Evolutionary conservation across 2,888 invertebrate genomes (phyloP), one percentile per base, ranked within the genome.

Genomic region (Dermolepida albohirtum): DNA sequence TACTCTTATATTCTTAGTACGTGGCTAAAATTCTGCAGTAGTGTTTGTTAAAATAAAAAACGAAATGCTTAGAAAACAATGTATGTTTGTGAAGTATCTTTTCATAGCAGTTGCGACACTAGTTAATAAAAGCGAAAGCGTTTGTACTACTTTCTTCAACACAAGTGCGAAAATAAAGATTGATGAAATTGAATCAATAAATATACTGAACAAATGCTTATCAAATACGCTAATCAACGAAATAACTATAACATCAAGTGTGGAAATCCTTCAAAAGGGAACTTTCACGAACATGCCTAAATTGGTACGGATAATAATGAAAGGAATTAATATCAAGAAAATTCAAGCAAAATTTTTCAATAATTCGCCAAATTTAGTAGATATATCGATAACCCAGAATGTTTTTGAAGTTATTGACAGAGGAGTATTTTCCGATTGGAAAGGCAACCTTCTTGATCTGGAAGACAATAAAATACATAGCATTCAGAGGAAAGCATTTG

Each of bases 401-500:
- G n/a, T 22, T 4, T 22, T 64, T n/a, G 27, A 1, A 2, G 44
- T 41, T 34, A 52, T 64, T 43, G 27, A 27, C 6, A 64, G 29
- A 43, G 44, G 44, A 5, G 41, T 51, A 8, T 44, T 64, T 34
- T 52, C 52, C 5, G 41, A 64, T 7, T 12, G 44, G 14, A n/a
- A 47, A 16, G 43, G 14, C 5, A 14, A 49, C 16, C 1, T 47
- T 1, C 14, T 62, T 34, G 59, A 62, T 62, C 17, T 62, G 6
- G 47, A 47, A 39, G 12, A 49, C 34, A 62, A 62, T 17, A 47
- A 39, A 34, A 34, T 62, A 47, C 5, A 12, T 0, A 16, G 47
- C 0, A 62, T 62, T 6, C 59, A 62, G 34, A 11, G 17, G n/a
- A 34, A 5, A 5, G 65, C 65, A 7, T 65, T 65, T 27, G 54